Evolutionary conservation across 2,113 vertebrate genomes (phyloP).

Genomic region (Nothobranchius furzeri): DNA sequence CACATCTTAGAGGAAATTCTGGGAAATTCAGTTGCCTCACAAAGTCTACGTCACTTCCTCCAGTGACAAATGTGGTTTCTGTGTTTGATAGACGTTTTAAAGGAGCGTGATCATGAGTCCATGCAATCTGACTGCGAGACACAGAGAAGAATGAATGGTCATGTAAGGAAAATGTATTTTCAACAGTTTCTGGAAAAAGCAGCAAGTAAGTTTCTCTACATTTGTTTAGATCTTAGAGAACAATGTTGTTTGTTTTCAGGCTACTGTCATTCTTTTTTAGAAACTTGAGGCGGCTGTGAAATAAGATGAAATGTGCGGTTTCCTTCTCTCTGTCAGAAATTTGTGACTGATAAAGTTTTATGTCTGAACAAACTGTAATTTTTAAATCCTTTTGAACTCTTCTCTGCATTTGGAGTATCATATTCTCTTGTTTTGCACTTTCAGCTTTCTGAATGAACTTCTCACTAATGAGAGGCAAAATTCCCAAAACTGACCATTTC

Average conservation of each 20-base stretch:
- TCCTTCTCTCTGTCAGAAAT: not conserved
- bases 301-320: slow-evolving; percentile 22
- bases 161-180: slow-evolving; percentile 76
- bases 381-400: too few species aligned
- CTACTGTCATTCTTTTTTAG: slow-evolving; percentile 9
- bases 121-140: slow-evolving; percentile 63
- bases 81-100: slow-evolving; percentile 72
- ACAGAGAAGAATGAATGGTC: slow-evolving; percentile 76
- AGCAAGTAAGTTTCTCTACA: slow-evolving; percentile 69
- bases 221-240: not conserved
- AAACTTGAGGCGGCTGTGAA: slow-evolving; percentile 20
- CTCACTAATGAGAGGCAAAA: slow-evolving; percentile 30
- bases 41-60: slow-evolving; percentile 79
- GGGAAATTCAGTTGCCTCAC: slow-evolving; percentile 80
- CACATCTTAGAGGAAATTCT: slow-evolving; percentile 66
- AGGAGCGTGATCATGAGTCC: slow-evolving; percentile 73
- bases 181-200: slow-evolving; percentile 59
- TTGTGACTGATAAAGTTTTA: not conserved
- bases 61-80: slow-evolving; percentile 78
- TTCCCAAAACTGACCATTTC: slow-evolving; percentile 50
- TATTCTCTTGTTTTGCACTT: slow-evolving; percentile 7
- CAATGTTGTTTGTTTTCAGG: not conserved
- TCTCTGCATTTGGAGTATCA: not conserved
- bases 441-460: slow-evolving; percentile 38
- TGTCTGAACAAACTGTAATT: too few species aligned